phyloP scores from a whole-genome alignment of 2,797 vertebrate species.

The Knipowitschia caucasica region DNA sequence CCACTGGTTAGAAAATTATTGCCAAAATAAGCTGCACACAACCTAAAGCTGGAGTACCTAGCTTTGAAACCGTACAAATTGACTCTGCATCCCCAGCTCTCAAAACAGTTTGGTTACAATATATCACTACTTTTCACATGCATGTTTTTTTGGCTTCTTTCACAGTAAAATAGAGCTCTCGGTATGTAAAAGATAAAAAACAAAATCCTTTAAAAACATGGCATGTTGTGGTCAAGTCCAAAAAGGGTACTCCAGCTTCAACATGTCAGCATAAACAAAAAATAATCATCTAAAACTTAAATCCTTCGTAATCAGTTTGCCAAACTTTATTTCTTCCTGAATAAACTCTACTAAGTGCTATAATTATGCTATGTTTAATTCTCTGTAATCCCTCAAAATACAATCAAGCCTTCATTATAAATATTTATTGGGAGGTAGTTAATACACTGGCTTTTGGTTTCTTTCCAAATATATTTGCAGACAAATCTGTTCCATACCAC shows the following conservation, averaged over 20 bases:
- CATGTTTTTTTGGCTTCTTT: no score
- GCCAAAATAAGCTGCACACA: no score
- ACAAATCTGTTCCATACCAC: background rate
- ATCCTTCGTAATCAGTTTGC: background rate
- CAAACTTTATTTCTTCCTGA: background rate
- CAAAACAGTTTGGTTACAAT: no score
- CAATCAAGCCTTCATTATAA: background rate
- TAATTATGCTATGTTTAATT: background rate
- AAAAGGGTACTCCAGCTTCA: no score
- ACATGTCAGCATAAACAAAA: background rate
- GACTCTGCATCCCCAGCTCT: no score
- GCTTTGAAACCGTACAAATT: background rate
- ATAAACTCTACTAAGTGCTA: background rate
- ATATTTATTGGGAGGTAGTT: slow-evolving; percentile 5
- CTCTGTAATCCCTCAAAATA: background rate
- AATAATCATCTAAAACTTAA: background rate
- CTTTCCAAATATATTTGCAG: background rate
- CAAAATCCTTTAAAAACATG: no score
- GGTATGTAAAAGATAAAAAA: no score
- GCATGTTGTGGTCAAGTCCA: no score
- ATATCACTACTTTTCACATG: no score
- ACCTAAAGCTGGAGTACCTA: no score
- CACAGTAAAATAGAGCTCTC: no score
- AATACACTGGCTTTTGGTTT: slow-evolving; percentile 5
- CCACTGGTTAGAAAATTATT: background rate